phyloP scores from a whole-genome alignment of 1,140 invertebrate species.

The Musca domestica region DNA sequence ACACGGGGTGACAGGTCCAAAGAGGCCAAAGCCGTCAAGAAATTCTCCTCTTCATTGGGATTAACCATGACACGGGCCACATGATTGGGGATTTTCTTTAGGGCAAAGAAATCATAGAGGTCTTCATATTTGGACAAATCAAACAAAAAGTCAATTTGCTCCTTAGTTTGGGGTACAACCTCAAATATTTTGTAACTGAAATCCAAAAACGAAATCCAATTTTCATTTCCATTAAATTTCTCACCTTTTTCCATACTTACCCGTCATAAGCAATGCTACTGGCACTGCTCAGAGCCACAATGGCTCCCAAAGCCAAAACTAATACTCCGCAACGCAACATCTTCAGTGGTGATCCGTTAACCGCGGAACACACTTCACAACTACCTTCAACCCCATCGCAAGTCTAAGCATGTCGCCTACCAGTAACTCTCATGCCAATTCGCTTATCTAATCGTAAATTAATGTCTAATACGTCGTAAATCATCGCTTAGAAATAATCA shows the following conservation, averaged over 20 bases:
- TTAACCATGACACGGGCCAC: constrained; percentile 35
- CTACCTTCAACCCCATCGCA: no score
- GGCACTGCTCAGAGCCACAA: not conserved
- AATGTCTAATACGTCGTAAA: no score
- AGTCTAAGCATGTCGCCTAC: no score
- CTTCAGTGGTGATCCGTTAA: no score
- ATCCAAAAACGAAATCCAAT: not conserved
- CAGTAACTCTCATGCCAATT: no score
- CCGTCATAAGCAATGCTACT: not conserved
- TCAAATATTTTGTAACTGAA: constrained; percentile 6
- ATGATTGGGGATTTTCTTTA: constrained; percentile 30
- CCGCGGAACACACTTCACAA: no score
- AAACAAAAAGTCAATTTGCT: constrained; percentile 32
- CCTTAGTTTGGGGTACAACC: constrained; percentile 29
- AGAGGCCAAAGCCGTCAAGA: constrained; percentile 27
- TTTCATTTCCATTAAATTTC: not conserved
- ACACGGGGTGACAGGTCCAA: constrained; percentile 27
- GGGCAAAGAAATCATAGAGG: constrained; percentile 38
- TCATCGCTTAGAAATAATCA: no score
- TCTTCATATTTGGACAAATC: constrained; percentile 25
- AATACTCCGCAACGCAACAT: not conserved
- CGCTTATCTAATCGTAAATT: no score
- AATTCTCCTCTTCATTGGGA: constrained; percentile 33
- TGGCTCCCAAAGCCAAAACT: not conserved
- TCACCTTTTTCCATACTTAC: not conserved